Percentiles rank a stretch among this genome's conserved stretches.
These are phyloP conservation scores for Hypanus sabinus DNA, from an alignment of 2,113 vertebrate genomes.

Conservation along the genomic window DNA sequence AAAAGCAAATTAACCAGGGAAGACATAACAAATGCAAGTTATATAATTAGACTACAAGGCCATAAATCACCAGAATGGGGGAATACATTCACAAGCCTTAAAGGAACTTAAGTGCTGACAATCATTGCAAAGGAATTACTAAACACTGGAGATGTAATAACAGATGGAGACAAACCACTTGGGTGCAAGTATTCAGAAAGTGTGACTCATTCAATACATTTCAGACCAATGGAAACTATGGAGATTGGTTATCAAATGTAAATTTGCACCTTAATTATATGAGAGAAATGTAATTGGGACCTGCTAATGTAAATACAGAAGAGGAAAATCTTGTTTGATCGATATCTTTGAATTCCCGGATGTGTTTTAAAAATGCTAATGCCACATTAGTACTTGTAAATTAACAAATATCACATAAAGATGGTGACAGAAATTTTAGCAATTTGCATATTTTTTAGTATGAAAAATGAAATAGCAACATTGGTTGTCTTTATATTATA, in stretches of 20 bases:
- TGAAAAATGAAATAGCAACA: no score
- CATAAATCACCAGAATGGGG: neutral
- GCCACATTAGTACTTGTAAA: no score
- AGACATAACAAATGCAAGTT: neutral
- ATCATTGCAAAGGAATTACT: neutral
- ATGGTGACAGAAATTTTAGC: no score
- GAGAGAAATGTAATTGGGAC: neutral
- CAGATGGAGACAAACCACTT: neutral
- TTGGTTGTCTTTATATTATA: no score
- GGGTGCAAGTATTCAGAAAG: neutral
- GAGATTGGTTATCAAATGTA: neutral
- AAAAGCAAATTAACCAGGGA: neutral
- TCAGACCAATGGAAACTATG: neutral
- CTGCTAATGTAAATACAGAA: neutral
- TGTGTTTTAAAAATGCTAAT: neutral
- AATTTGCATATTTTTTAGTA: no score
- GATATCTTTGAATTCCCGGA: neutral
- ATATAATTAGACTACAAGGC: neutral
- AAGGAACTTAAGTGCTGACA: neutral
- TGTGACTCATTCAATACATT: neutral
- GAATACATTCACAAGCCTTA: neutral
- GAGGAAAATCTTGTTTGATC: neutral
- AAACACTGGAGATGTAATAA: neutral
- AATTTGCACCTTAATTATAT: neutral
- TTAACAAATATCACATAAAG: no score